Evolutionary conservation across 2,113 vertebrate species (phyloP), one percentile per base, ranked within the genome.

Genomic region (Uria aalge): DNA sequence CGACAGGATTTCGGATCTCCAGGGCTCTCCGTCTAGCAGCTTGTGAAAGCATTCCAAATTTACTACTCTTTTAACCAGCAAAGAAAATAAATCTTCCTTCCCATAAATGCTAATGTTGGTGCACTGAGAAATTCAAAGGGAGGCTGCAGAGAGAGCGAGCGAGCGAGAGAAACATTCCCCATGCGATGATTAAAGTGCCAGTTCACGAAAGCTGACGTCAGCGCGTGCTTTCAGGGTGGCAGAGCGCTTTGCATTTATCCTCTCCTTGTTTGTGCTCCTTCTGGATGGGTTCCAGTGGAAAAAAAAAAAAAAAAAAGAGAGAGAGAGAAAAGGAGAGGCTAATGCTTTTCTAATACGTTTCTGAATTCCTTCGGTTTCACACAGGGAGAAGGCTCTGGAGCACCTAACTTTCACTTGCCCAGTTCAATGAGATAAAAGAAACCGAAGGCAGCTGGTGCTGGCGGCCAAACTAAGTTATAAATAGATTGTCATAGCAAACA

Each of bases 191-290:
- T 91, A 92, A 96, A 98, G 88, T 63, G 87, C 92, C 75, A 79
- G 85, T 87, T 96, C 94, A 88, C 30, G 84, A 96, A 86, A 92
- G 80, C 91, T 97, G 97, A 97, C 88, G 79, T 97, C 97, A 97
- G 96, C 11, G 18, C 59, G 0, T 80, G 92, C 86, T 96, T 94
- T 90, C 86, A 72, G 95, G 76, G 85, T 85, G 62, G 96, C 87
- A 94, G 91, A 94, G 92, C 74, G 14, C 82, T 97, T 92, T 50
- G 94, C 79, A 55, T 96, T 96, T 92, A 88, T 95, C 91, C 88
- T 96, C 81, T 92, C 97, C 96, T 97, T 97, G 92, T 98, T 97
- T 97, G 97, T 96, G 68, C 95, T 96, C 88, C 80, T 77, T 96
- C 94, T 98, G 97, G 96, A 94, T 78, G 21, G 62, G 67, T 75